phyloP scores from a whole-genome alignment of 2,113 vertebrate genomes.

The Oceanodroma tethys region DNA sequence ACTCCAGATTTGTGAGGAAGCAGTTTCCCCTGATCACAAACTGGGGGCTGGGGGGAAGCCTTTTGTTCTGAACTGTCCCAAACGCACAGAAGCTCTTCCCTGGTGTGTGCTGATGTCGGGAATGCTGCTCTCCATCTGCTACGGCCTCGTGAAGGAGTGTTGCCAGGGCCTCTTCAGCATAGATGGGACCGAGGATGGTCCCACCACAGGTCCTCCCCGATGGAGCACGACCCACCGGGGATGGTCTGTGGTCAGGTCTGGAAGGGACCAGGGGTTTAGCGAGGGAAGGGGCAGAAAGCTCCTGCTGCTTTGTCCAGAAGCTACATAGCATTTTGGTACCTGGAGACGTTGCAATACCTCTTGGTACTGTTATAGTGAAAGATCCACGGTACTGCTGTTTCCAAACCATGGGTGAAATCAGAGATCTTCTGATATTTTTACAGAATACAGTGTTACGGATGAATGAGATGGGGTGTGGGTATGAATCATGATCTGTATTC shows the following conservation, averaged over 20 bases:
- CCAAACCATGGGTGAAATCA: background rate
- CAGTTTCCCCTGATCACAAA: background rate
- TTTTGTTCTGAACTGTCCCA: background rate
- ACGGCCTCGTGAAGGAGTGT: fast-evolving
- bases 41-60: no score
- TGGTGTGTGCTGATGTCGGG: background rate
- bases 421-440: background rate
- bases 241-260: background rate
- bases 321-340: background rate
- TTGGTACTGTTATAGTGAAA: background rate
- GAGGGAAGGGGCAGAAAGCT: background rate
- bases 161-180: background rate
- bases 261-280: background rate
- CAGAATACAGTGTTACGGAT: background rate
- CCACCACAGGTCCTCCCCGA: fast-evolving
- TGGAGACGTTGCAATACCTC: background rate
- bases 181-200: background rate
- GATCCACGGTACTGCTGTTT: background rate
- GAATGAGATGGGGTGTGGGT: background rate
- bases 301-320: background rate
- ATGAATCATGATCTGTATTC: background rate
- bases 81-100: background rate
- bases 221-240: background rate
- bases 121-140: background rate
- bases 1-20: background rate